phyloP scores from a whole-genome alignment of 23 tunicate genomes.

The Halocynthia roretzi region DNA sequence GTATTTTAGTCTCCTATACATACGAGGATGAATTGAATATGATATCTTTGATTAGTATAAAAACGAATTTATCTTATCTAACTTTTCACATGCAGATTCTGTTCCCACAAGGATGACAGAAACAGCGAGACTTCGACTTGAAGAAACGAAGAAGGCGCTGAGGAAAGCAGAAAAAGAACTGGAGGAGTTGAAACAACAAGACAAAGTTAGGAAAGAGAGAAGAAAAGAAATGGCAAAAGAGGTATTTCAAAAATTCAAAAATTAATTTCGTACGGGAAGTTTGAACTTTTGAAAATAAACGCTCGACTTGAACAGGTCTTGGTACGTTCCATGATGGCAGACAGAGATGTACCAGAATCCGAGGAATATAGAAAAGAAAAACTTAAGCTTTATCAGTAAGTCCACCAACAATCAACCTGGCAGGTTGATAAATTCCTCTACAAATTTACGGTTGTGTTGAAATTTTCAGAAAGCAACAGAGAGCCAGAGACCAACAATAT shows the following conservation, averaged over 20 bases:
- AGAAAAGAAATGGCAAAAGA: conserved; percentile 44
- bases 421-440: neutral
- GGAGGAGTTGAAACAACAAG: conserved; percentile 8
- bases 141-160: conserved; percentile 50
- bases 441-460: too few species aligned
- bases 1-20: too few species aligned
- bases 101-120: conserved; percentile 76
- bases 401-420: neutral
- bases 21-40: too few species aligned
- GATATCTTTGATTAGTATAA: too few species aligned
- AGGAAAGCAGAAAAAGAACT: conserved; percentile 45
- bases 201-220: conserved; percentile 34
- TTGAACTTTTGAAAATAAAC: neutral
- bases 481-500: conserved; percentile 44
- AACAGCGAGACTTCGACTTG: conserved; percentile 55
- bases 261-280: neutral
- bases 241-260: conserved; percentile 15
- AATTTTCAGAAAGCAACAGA: conserved; percentile 34
- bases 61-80: too few species aligned
- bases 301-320: neutral
- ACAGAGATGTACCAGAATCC: neutral
- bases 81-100: conserved; percentile 19
- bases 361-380: conserved; percentile 46
- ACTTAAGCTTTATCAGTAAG: conserved; percentile 53
- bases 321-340: conserved; percentile 12